phyloP scores from a whole-genome alignment of 2,113 vertebrate species.

The Cyanoramphus novaezelandiae region DNA sequence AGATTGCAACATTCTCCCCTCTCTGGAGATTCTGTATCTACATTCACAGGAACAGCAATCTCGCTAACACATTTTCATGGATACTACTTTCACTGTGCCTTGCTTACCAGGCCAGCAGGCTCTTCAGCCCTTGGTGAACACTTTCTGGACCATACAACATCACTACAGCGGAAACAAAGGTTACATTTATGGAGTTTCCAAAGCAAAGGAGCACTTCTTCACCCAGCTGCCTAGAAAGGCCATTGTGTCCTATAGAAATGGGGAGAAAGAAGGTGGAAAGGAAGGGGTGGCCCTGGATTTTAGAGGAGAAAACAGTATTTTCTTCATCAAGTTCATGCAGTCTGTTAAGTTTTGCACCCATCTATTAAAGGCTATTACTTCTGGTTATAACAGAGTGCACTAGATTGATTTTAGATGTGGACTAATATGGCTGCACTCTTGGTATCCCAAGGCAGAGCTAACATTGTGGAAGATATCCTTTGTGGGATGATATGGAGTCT shows the following conservation, averaged over 20 bases:
- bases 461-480: accelerated
- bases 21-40: conserved; percentile 54
- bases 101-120: not conserved
- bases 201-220: not conserved
- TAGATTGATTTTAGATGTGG: not conserved
- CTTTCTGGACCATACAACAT: not conserved
- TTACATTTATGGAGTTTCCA: not conserved
- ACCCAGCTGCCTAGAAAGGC: not conserved
- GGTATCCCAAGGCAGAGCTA: not conserved
- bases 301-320: not conserved
- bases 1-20: conserved; percentile 65
- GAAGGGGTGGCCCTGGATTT: not conserved
- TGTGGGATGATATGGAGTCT: not conserved
- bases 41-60: conserved; percentile 18
- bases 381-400: not conserved
- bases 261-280: not conserved
- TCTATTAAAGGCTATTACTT: not conserved
- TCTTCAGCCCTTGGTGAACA: not conserved
- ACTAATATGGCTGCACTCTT: too few species aligned
- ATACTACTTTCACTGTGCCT: conserved; percentile 45
- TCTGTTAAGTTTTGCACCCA: not conserved
- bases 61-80: conserved; percentile 12
- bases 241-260: not conserved
- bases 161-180: not conserved
- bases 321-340: not conserved